A percentile compares a stretch with the other conserved stretches of the same genome.
Evolutionary conservation across 2,113 vertebrate species (phyloP).

Genomic region (Hippoglossus stenolepis): DNA sequence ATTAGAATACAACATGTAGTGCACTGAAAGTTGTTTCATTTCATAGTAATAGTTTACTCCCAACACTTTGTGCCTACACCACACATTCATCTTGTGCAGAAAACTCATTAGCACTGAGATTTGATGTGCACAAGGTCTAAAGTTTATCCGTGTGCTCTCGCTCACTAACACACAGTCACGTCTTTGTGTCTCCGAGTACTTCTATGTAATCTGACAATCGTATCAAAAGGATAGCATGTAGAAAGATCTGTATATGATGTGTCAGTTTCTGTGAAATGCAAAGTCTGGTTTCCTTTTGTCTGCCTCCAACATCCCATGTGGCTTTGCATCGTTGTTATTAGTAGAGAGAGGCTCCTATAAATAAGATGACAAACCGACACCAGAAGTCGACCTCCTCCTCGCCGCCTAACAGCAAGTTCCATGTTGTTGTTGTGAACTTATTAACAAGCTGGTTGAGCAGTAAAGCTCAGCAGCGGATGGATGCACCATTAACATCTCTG

Average conservation of each 20-base stretch:
- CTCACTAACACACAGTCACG: background rate
- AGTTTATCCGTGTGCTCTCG: background rate
- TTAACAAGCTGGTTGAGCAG: constrained; percentile 3
- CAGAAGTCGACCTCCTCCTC: background rate
- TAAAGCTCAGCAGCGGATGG: constrained; percentile 11
- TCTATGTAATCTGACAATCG: background rate
- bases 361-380: constrained; percentile 4
- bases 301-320: background rate
- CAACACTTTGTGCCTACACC: background rate
- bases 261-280: background rate
- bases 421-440: constrained; percentile 5
- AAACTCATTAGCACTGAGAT: background rate
- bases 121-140: constrained; percentile 15
- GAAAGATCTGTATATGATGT: background rate
- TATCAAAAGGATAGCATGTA: background rate
- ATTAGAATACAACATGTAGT: background rate
- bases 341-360: constrained; percentile 1
- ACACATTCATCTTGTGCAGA: background rate
- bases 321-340: constrained; percentile 1
- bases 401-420: background rate
- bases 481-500: constrained; percentile 15
- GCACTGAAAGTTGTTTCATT: background rate
- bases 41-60: background rate
- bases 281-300: background rate
- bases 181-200: background rate